These are phyloP conservation scores for Oncopeltus fasciatus DNA, from an alignment of 1,140 invertebrate genomes.

Conservation along the genomic window DNA sequence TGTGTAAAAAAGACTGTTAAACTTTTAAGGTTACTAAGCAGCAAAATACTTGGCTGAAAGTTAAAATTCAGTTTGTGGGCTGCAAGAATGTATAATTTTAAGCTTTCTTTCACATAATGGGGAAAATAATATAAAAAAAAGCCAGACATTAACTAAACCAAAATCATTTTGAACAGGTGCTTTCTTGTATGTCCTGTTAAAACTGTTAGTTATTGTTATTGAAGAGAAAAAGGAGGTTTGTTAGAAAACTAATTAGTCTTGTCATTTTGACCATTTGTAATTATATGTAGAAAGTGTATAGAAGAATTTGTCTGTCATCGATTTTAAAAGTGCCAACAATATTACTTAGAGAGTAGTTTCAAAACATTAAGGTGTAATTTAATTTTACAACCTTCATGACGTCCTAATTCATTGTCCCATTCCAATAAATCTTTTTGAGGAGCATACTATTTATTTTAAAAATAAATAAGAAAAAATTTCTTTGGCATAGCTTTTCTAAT, in stretches of 20 bases:
- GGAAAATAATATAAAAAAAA: not conserved
- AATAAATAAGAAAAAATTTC: not conserved
- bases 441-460: not conserved
- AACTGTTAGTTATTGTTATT: conserved; percentile 18
- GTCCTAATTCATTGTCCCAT: conserved; percentile 1
- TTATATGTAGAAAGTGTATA: conserved; percentile 21
- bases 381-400: conserved; percentile 14
- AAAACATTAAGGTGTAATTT: conserved; percentile 13
- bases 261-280: conserved; percentile 19
- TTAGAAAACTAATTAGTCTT: conserved; percentile 18
- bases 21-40: not conserved
- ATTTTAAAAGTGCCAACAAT: conserved; percentile 21
- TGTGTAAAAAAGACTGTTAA: conserved; percentile 3
- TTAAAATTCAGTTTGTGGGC: not conserved
- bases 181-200: conserved; percentile 18
- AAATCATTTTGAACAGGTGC: conserved; percentile 6
- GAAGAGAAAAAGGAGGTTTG: not conserved
- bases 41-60: not conserved
- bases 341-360: conserved; percentile 12
- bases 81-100: not conserved
- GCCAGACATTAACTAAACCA: not conserved
- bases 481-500: not conserved
- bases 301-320: conserved; percentile 18
- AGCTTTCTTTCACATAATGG: not conserved
- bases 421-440: not conserved